Evolutionary conservation across 2,113 vertebrate species (phyloP).

Genomic region (Anhinga anhinga): DNA sequence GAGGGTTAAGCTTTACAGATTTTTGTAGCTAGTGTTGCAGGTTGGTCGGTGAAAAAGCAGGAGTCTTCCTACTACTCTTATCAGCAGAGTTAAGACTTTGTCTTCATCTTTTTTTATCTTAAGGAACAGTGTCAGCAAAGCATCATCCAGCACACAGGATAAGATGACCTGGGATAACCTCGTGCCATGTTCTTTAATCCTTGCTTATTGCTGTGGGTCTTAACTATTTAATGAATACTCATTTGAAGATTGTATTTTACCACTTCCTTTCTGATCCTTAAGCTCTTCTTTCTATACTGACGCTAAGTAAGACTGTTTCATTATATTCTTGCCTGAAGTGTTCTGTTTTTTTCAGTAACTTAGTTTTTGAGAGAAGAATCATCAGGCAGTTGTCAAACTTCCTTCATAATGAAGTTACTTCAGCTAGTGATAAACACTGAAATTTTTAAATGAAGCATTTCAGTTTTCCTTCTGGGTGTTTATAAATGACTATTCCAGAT

Average conservation of each 20-base stretch:
- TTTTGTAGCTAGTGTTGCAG: neutral
- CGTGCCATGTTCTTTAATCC: neutral
- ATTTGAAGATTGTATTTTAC: constrained; percentile 14
- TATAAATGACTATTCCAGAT: neutral
- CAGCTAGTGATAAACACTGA: neutral
- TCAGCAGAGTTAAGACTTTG: neutral
- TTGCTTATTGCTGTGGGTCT: constrained; percentile 20
- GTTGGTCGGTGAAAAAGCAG: neutral
- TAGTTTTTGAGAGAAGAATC: neutral
- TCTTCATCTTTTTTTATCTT: neutral
- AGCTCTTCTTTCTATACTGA: neutral
- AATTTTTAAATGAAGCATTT: neutral
- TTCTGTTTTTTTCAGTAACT: constrained; percentile 7
- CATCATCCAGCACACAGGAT: constrained; percentile 20
- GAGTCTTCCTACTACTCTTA: neutral
- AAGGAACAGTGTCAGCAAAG: constrained; percentile 23
- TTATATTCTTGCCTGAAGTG: neutral
- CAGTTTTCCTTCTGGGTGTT: constrained; percentile 14
- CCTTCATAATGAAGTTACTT: neutral
- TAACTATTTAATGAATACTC: constrained; percentile 30
- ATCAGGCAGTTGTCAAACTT: neutral
- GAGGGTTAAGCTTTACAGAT: neutral
- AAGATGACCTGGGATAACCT: constrained; percentile 46
- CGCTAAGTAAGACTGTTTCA: neutral
- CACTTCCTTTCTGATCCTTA: constrained; percentile 27